phyloP scores from a whole-genome alignment of 1,140 invertebrate genomes.

The Maniola jurtina region DNA sequence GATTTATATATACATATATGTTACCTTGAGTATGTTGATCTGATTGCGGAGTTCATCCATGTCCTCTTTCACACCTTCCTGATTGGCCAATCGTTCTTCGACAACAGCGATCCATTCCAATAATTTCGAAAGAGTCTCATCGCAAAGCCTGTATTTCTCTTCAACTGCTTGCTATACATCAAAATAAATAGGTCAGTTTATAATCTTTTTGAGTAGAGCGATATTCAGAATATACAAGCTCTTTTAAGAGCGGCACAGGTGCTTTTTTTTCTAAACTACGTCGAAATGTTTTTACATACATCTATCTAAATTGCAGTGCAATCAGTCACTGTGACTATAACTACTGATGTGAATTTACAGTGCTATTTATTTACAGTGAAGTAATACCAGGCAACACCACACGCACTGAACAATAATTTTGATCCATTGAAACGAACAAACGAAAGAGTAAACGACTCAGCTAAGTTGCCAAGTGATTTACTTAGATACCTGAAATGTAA shows the following conservation, averaged over 20 bases:
- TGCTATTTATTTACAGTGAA: conserved; percentile 37
- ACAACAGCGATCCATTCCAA: conserved; percentile 93
- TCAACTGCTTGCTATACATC: conserved; percentile 92
- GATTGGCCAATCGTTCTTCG: conserved; percentile 91
- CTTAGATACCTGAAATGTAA: conserved; percentile 30
- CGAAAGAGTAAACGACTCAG: conserved; percentile 9
- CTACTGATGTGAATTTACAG: conserved; percentile 28
- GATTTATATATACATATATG: background rate
- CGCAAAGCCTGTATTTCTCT: conserved; percentile 95
- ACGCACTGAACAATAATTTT: conserved; percentile 28
- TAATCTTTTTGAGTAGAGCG: background rate
- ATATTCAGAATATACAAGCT: conserved; percentile 33
- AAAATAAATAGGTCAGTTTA: conserved; percentile 39
- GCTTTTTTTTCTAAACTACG: conserved; percentile 43
- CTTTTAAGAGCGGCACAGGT: conserved; percentile 24
- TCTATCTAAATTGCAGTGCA: conserved; percentile 37
- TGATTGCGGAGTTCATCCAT: conserved; percentile 93
- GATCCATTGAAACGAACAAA: conserved; percentile 5
- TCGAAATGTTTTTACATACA: conserved; percentile 35
- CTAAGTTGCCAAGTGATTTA: conserved; percentile 17
- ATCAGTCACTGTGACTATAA: conserved; percentile 27
- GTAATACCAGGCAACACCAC: conserved; percentile 24
- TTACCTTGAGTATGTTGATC: conserved; percentile 92
- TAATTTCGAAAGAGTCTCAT: conserved; percentile 90
- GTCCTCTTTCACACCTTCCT: conserved; percentile 93